Evolutionary conservation across 2,113 vertebrate species (phyloP).

Genomic region (Penelope pileata): DNA sequence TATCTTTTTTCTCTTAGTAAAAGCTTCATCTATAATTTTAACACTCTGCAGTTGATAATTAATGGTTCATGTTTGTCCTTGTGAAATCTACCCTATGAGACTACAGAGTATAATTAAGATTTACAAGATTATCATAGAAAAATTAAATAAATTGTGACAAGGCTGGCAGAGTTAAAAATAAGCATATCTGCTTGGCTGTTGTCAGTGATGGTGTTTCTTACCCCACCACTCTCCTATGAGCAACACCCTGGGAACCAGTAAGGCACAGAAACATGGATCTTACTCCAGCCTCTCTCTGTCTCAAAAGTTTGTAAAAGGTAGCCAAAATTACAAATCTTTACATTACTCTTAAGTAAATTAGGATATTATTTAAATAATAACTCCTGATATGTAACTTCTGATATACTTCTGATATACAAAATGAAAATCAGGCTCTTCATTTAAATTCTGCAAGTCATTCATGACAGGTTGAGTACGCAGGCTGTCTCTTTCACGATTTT

Average conservation of each 20-base stretch:
- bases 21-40: conserved; percentile 28
- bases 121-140: conserved; percentile 12
- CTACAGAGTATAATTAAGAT: conserved; percentile 1
- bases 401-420: neutral
- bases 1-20: neutral
- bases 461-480: neutral
- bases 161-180: conserved; percentile 11
- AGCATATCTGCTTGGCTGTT: neutral
- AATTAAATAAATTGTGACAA: neutral
- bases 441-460: neutral
- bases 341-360: neutral
- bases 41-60: neutral
- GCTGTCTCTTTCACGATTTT: neutral
- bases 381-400: neutral
- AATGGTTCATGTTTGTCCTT: conserved; percentile 10
- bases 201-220: neutral
- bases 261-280: neutral
- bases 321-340: neutral
- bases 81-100: conserved; percentile 22
- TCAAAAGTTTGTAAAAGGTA: neutral
- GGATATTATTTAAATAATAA: neutral
- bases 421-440: neutral
- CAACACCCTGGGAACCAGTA: neutral
- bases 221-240: neutral
- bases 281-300: neutral